Evolutionary conservation across 2,797 vertebrate species (phyloP), one percentile per base, ranked within the genome.

Genomic region (Crenuchus spilurus): DNA sequence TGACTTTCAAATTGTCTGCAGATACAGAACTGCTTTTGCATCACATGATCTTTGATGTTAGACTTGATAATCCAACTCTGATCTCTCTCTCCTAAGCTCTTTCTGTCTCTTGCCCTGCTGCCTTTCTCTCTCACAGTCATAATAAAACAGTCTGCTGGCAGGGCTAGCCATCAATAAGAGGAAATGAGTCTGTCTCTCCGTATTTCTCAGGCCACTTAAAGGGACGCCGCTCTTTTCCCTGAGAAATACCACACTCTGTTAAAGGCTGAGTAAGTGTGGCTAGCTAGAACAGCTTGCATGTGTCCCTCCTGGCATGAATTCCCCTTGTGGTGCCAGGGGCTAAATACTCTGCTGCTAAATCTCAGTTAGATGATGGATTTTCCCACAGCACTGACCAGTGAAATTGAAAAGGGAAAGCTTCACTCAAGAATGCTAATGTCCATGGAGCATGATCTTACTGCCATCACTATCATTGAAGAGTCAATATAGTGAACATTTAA

Each of bases 241-340:
- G 60, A 79, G 77, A 87, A 86, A 87, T 84, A 74, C 75, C 84
- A 78, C 52, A 78, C 78, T 62, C 60, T 82, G 81, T 79, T 62
- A 77, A 72, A 60, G 71, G 65, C 54, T 62, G 49, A 72, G 79
- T 77, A 57, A 48, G 33, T 4, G 13, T 20, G 28, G 22, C 20
- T 6, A 7, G 60, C 4, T 1, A 13, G 31, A 31, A 41, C 67
- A n/a, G 9, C 8, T 8, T 6, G 13, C 14, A 8, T 49, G n/a
- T 33, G 2, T 14, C 64, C 11, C 20, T 48, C 46, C 18, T 20
- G 42, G 42, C 42, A 20, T 16, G 2, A 31, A 42, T 4, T 33
- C 63, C 7, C 18, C 2, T 28, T 51, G 7, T 0, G 44, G 28
- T 37, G 37, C 48, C 57, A 54, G 48, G 37, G 35, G 2, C 51